These are phyloP conservation scores for Caenorhabditis sinica DNA, from an alignment of 2,888 invertebrate genomes.

Conservation along the genomic window DNA sequence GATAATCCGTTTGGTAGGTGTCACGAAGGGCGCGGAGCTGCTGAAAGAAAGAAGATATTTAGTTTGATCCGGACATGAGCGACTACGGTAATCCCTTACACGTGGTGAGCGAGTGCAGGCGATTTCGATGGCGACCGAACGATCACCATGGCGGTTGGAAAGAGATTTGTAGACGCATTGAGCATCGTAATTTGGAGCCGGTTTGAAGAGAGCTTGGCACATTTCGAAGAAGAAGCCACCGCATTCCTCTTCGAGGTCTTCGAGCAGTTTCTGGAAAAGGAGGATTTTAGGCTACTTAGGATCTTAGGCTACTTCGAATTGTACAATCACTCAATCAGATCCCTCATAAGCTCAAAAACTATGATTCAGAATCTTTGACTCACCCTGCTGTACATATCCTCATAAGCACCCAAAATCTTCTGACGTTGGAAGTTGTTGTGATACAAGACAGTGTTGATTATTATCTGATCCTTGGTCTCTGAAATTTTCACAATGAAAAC, in stretches of 20 bases:
- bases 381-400: slow-evolving; percentile 81
- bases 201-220: slow-evolving; percentile 84
- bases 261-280: slow-evolving; percentile 83
- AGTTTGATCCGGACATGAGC: neutral
- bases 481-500: slow-evolving; percentile 5
- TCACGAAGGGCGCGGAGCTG: slow-evolving; percentile 82
- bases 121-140: slow-evolving; percentile 83
- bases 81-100: slow-evolving; percentile 61
- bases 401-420: slow-evolving; percentile 82
- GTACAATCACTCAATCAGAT: too few relatives aligned
- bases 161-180: slow-evolving; percentile 84
- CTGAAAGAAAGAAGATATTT: slow-evolving; percentile 68
- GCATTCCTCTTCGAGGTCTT: slow-evolving; percentile 84
- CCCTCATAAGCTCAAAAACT: too few relatives aligned
- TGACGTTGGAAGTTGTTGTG: slow-evolving; percentile 83
- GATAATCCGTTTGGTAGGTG: slow-evolving; percentile 79
- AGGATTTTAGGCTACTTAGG: too few relatives aligned
- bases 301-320: too few relatives aligned
- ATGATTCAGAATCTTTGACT: slow-evolving; percentile 15
- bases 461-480: slow-evolving; percentile 81
- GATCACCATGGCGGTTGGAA: slow-evolving; percentile 80
- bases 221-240: slow-evolving; percentile 84
- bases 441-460: slow-evolving; percentile 79
- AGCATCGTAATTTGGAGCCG: slow-evolving; percentile 84
- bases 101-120: slow-evolving; percentile 82